Conservation (phyloP, 2,113 vertebrate species). For the Hyaena hyaena region DNA sequence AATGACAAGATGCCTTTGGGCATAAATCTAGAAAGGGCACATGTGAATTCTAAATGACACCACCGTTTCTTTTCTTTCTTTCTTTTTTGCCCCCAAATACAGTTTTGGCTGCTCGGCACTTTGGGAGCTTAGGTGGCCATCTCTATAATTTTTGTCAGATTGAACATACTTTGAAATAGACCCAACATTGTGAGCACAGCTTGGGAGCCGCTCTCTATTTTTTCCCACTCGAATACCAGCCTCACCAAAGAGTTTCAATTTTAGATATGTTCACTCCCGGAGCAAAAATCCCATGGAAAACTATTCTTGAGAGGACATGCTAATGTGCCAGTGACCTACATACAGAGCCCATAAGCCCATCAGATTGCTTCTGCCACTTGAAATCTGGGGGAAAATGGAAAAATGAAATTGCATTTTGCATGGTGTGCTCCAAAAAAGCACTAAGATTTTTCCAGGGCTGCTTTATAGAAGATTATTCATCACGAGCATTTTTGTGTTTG, state of each 20-base stretch:
- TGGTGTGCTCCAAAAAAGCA: slow-evolving; percentile 27
- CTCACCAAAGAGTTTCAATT: slow-evolving; percentile 46
- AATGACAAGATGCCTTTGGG: slow-evolving; percentile 69
- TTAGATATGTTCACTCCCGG: slow-evolving; percentile 40
- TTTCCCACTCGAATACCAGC: slow-evolving; percentile 44
- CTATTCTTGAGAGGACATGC: slow-evolving; percentile 60
- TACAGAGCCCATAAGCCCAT: slow-evolving; percentile 38
- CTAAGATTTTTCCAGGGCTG: slow-evolving; percentile 16
- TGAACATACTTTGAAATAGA: slow-evolving; percentile 19
- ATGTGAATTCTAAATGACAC: slow-evolving; percentile 31
- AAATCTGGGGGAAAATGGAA: slow-evolving; percentile 50
- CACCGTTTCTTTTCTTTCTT: not conserved
- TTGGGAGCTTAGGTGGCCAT: slow-evolving; percentile 11
- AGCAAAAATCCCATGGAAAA: slow-evolving; percentile 60
- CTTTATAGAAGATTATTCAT: slow-evolving; percentile 36
- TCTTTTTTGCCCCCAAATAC: not conserved
- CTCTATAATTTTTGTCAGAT: slow-evolving; percentile 43
- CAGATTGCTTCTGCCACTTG: slow-evolving; percentile 20
- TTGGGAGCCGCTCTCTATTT: not conserved
- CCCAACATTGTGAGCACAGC: not conserved
- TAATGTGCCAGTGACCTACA: slow-evolving; percentile 72
- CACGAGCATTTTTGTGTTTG: slow-evolving; percentile 28
- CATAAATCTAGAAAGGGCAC: slow-evolving; percentile 62
- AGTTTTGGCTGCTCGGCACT: not conserved
- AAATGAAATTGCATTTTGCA: not conserved